Percentiles rank a stretch among this genome's conserved stretches.
Evolutionary conservation across 2,797 vertebrate species (phyloP).

Genomic region (Xyrichtys novacula): DNA sequence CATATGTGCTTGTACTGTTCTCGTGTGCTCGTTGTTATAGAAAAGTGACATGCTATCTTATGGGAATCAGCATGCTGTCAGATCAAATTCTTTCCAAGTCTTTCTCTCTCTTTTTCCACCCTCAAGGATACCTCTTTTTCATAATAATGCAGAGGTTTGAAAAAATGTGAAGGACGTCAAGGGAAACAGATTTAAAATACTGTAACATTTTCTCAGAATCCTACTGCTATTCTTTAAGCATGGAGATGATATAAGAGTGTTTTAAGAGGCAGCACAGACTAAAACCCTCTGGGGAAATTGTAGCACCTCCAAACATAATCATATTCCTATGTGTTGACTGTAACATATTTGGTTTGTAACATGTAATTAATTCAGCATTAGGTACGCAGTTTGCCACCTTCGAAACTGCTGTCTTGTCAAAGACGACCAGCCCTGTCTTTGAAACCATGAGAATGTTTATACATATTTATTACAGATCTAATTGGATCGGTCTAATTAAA

Average conservation of each 20-base stretch:
- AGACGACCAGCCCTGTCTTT: no score
- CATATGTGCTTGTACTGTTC: constrained; percentile 1
- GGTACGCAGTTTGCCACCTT: no score
- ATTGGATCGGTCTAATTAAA: no score
- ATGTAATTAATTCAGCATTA: no score
- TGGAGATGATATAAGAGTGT: background rate
- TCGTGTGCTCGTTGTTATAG: background rate
- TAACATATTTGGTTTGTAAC: background rate
- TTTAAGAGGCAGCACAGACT: background rate
- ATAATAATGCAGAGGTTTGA: constrained; percentile 1
- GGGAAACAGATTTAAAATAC: background rate
- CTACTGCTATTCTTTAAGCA: background rate
- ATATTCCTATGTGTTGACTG: background rate
- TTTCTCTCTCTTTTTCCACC: background rate
- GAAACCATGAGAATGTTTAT: no score
- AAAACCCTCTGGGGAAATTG: background rate
- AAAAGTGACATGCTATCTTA: constrained; percentile 34
- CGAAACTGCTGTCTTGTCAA: no score
- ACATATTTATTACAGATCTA: no score
- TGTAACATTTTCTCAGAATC: background rate
- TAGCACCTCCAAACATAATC: background rate
- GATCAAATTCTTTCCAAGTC: constrained; percentile 30
- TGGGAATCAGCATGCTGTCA: constrained; percentile 54
- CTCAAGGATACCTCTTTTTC: constrained; percentile 13
- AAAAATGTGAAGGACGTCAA: constrained; percentile 19